phyloP scores from a whole-genome alignment of 2,113 vertebrate species.

The Corythornis madagascariensis region DNA sequence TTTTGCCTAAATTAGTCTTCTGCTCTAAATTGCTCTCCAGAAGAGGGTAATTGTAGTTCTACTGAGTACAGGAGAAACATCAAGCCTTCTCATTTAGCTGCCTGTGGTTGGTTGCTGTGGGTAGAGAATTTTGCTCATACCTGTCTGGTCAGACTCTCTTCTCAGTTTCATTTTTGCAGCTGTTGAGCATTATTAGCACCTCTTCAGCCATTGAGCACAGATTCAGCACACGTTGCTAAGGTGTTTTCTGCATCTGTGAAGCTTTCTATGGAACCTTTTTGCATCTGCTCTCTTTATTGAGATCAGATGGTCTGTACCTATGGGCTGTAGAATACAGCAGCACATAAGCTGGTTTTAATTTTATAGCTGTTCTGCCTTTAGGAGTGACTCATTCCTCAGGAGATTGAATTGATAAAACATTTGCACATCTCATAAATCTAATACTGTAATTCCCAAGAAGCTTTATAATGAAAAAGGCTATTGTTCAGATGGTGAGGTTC shows the following conservation, averaged over 20 bases:
- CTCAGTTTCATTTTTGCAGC: background rate
- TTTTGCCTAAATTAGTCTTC: constrained; percentile 2
- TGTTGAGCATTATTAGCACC: background rate
- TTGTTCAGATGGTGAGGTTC: background rate
- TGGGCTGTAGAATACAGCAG: background rate
- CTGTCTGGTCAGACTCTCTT: background rate
- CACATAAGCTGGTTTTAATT: constrained; percentile 17
- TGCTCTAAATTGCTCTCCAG: background rate
- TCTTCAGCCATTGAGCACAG: background rate
- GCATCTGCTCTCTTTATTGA: background rate
- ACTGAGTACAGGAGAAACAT: background rate
- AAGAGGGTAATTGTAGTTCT: background rate
- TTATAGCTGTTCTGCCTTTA: constrained; percentile 2
- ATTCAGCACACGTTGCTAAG: background rate
- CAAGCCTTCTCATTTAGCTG: background rate
- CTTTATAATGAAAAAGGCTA: background rate
- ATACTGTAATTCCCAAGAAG: constrained; percentile 20
- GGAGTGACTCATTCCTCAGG: constrained; percentile 39
- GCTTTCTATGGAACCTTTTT: background rate
- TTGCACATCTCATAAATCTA: constrained; percentile 38
- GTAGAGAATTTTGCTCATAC: background rate
- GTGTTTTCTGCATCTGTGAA: background rate
- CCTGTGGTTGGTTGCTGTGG: background rate
- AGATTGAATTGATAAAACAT: constrained; percentile 48
- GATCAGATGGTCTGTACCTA: background rate